phyloP scores from a whole-genome alignment of 2,113 vertebrate genomes.

The Bucco capensis region DNA sequence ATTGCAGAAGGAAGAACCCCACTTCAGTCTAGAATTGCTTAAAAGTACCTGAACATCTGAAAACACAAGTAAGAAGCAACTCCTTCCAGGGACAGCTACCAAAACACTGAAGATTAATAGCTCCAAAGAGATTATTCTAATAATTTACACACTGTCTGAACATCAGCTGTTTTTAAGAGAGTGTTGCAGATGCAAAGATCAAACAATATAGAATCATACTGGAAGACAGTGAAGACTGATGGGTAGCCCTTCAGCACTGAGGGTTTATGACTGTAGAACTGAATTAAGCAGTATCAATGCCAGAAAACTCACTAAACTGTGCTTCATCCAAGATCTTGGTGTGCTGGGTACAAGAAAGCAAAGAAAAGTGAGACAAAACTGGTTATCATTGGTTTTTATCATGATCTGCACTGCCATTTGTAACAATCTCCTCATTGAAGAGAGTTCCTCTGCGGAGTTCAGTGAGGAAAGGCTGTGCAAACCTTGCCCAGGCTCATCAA shows the following conservation, averaged over 20 bases:
- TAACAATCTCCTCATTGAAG: background rate
- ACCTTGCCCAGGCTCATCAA: background rate
- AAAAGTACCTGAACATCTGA: background rate
- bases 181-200: background rate
- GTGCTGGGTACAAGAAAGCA: background rate
- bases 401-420: background rate
- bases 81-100: background rate
- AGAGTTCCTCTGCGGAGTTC: background rate
- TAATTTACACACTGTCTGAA: background rate
- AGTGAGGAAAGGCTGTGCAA: background rate
- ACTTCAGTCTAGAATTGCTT: background rate
- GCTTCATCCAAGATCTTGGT: conserved; percentile 28
- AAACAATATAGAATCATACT: background rate
- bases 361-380: conserved; percentile 26
- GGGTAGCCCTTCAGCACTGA: background rate
- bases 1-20: background rate
- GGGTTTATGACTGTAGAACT: background rate
- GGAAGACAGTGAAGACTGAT: background rate
- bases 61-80: background rate
- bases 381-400: background rate
- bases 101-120: background rate
- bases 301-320: conserved; percentile 37
- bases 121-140: background rate
- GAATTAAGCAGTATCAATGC: background rate
- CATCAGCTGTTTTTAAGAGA: background rate